A percentile compares a stretch with the other conserved stretches of the same genome.
These are phyloP conservation scores for Eugnorisma glareosa DNA, from an alignment of 2,888 invertebrate genomes.

Conservation along the genomic window DNA sequence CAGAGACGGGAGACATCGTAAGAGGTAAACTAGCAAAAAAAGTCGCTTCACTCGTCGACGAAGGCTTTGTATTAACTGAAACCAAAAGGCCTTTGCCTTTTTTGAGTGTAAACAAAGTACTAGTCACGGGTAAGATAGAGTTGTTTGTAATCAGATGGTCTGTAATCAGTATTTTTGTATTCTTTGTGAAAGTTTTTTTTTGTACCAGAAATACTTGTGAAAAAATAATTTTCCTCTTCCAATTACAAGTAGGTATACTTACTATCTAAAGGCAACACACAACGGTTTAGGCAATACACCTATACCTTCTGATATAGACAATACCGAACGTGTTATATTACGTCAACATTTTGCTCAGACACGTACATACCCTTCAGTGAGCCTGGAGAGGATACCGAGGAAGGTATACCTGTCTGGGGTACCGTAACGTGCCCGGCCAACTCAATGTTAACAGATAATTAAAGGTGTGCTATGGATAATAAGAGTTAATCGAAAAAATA, in stretches of 20 bases:
- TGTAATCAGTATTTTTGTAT: constrained; percentile 38
- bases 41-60: constrained; percentile 39
- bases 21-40: constrained; percentile 57
- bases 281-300: not conserved
- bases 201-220: not conserved
- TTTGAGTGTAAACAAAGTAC: constrained; percentile 45
- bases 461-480: constrained; percentile 28
- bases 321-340: constrained; percentile 15
- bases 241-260: not conserved
- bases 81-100: constrained; percentile 44
- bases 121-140: constrained; percentile 23
- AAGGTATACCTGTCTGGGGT: constrained; percentile 31
- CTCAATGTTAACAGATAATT: constrained; percentile 29
- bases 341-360: constrained; percentile 41
- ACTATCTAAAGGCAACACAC: not conserved
- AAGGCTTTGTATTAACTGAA: constrained; percentile 59
- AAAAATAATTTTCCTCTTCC: not conserved
- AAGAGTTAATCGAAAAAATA: not conserved
- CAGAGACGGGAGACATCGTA: constrained; percentile 38
- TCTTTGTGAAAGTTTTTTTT: constrained; percentile 4
- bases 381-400: constrained; percentile 43
- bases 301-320: constrained; percentile 5
- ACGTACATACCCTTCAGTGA: constrained; percentile 50
- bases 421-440: constrained; percentile 30
- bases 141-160: constrained; percentile 24